Conservation (phyloP, 2,888 invertebrate genomes). For the Dendrolimus pini region DNA sequence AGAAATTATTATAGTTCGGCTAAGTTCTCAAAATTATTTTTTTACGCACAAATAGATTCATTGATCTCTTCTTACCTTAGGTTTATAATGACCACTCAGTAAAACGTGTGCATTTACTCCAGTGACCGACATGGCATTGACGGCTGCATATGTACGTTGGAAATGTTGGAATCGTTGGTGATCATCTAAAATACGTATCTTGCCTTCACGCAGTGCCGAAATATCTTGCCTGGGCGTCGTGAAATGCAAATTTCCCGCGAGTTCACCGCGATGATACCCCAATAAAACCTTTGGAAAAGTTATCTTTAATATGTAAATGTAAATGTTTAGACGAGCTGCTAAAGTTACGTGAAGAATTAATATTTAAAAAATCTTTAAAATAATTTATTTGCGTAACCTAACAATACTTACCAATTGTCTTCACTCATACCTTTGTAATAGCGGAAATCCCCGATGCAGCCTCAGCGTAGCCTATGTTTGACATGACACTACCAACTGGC, state of each 20-base stretch:
- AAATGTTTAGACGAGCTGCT: no score
- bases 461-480: constrained; percentile 47
- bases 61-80: constrained; percentile 29
- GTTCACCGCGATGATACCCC: constrained; percentile 78
- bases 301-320: no score
- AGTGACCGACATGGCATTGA: constrained; percentile 39
- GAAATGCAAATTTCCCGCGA: constrained; percentile 84
- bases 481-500: constrained; percentile 61
- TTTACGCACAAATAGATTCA: no score
- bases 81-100: constrained; percentile 33
- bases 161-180: constrained; percentile 50
- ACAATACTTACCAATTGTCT: no score
- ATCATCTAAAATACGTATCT: constrained; percentile 76
- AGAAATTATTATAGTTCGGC: no score
- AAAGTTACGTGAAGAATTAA: no score
- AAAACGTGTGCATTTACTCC: constrained; percentile 44
- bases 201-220: constrained; percentile 61
- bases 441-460: constrained; percentile 65
- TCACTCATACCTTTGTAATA: constrained; percentile 65
- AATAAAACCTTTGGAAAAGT: constrained; percentile 41
- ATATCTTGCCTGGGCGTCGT: constrained; percentile 68
- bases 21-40: no score
- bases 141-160: constrained; percentile 53
- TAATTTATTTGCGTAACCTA: no score
- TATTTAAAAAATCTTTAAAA: no score